Percentiles rank a stretch among this genome's conserved stretches.
Evolutionary conservation across 23 tunicate species (phyloP).

Genomic region (Ciona savignyi): DNA sequence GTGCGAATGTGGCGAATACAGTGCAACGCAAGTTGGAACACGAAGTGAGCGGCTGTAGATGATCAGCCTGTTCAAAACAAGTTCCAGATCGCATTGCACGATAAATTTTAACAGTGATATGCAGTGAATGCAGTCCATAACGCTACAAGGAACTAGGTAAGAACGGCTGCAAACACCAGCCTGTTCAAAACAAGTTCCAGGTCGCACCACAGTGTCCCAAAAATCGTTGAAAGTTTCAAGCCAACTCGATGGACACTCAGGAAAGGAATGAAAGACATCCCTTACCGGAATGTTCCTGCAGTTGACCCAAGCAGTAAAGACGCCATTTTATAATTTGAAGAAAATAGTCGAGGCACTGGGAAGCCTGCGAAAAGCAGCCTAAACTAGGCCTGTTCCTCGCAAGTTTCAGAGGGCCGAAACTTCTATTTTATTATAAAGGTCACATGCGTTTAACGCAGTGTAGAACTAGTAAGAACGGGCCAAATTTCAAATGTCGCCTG

Average conservation of each 20-base stretch:
- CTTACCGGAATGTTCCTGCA: background rate
- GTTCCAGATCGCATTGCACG: too few relatives aligned
- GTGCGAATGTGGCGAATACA: too few relatives aligned
- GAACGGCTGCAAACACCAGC: background rate
- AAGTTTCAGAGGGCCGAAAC: background rate
- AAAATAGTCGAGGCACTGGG: background rate
- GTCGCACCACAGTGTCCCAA: background rate
- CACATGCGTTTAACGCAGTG: background rate
- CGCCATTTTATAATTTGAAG: background rate
- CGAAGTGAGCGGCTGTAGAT: too few relatives aligned
- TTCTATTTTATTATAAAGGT: background rate
- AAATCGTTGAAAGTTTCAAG: background rate
- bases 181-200: background rate
- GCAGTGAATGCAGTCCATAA: too few relatives aligned
- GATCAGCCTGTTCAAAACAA: slow-evolving; percentile 1
- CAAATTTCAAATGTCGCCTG: background rate
- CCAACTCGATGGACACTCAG: background rate
- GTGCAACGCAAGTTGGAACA: too few relatives aligned
- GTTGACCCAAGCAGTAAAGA: background rate
- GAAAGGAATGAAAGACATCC: background rate
- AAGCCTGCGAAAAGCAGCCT: background rate
- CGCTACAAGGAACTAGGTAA: too few relatives aligned
- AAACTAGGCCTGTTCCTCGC: background rate
- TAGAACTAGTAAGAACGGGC: background rate
- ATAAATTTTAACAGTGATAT: too few relatives aligned